phyloP scores from a whole-genome alignment of 1,140 invertebrate genomes.

The Macrotrachela quadricornifera region DNA sequence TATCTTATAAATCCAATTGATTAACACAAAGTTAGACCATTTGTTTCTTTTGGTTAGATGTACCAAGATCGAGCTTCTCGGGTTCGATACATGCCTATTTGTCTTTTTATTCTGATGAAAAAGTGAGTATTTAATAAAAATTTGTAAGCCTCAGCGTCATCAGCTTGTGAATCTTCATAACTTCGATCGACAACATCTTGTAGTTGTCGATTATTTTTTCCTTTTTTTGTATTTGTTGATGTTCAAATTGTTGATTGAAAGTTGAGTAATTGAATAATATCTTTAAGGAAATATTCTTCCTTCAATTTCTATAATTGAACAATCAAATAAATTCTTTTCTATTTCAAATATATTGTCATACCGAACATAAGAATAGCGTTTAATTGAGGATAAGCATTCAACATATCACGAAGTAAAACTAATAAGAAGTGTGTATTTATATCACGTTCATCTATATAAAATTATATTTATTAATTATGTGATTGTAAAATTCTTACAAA shows the following conservation, averaged over 20 bases:
- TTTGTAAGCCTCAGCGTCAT: too few relatives aligned
- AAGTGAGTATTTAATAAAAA: too few relatives aligned
- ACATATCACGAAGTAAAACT: conserved; percentile 33
- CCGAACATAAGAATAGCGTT: conserved; percentile 53
- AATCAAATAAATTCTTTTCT: background rate
- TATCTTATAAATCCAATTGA: too few relatives aligned
- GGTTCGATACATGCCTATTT: too few relatives aligned
- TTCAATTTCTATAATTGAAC: background rate
- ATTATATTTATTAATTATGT: too few relatives aligned
- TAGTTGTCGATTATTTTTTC: too few relatives aligned
- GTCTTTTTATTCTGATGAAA: too few relatives aligned
- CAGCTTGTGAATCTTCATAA: background rate
- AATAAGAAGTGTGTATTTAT: conserved; percentile 33
- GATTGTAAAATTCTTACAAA: conserved; percentile 13
- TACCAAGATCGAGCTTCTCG: too few relatives aligned
- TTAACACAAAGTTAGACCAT: too few relatives aligned
- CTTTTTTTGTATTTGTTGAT: too few relatives aligned
- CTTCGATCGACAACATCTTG: background rate
- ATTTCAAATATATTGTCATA: too few relatives aligned
- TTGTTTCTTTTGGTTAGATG: too few relatives aligned
- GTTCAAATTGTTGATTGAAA: background rate
- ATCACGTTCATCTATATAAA: conserved; percentile 15
- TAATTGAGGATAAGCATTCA: conserved; percentile 31
- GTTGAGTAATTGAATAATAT: background rate
- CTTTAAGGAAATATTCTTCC: conserved; percentile 4